Evolutionary conservation across 2,113 vertebrate species (phyloP).

Genomic region (Austrofundulus limnaeus): DNA sequence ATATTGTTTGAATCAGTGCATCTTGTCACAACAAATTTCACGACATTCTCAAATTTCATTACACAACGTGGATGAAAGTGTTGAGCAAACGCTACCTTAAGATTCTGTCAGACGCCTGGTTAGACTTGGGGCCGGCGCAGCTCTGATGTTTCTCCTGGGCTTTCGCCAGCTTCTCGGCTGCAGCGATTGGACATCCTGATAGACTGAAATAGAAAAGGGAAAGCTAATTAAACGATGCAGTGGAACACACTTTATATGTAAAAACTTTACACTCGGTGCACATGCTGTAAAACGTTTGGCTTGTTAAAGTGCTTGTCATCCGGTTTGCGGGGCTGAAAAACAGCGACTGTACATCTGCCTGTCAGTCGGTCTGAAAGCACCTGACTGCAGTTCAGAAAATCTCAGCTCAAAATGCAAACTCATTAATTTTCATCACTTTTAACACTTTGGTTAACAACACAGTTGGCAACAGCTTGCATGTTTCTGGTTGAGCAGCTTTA

Average conservation of each 20-base stretch:
- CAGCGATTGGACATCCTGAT: conserved; percentile 97
- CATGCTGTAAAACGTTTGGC: conserved; percentile 6
- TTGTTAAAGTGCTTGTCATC: conserved; percentile 32
- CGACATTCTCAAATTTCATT: background rate
- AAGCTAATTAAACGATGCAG: background rate
- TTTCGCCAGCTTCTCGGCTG: conserved; percentile 98
- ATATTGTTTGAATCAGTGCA: conserved; percentile 15
- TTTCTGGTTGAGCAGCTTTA: conserved; percentile 48
- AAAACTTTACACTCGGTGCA: conserved; percentile 1
- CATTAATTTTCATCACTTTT: conserved; percentile 43
- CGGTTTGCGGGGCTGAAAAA: conserved; percentile 15
- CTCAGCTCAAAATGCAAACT: conserved; percentile 32
- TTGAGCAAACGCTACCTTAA: conserved; percentile 86
- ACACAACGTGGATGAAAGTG: background rate
- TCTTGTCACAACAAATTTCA: background rate
- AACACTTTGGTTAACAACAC: conserved; percentile 31
- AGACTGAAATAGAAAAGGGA: conserved; percentile 85
- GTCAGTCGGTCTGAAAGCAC: conserved; percentile 30
- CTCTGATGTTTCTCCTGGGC: conserved; percentile 96
- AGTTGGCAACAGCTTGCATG: conserved; percentile 50
- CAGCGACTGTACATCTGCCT: conserved; percentile 29
- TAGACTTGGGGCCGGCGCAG: conserved; percentile 93
- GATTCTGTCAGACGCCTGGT: conserved; percentile 95
- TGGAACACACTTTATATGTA: conserved; percentile 14
- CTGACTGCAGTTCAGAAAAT: conserved; percentile 17